Evolutionary conservation across 2,113 vertebrate species (phyloP), one percentile per base, ranked within the genome.

Genomic region (Calyptommatus sinebrachiatus): DNA sequence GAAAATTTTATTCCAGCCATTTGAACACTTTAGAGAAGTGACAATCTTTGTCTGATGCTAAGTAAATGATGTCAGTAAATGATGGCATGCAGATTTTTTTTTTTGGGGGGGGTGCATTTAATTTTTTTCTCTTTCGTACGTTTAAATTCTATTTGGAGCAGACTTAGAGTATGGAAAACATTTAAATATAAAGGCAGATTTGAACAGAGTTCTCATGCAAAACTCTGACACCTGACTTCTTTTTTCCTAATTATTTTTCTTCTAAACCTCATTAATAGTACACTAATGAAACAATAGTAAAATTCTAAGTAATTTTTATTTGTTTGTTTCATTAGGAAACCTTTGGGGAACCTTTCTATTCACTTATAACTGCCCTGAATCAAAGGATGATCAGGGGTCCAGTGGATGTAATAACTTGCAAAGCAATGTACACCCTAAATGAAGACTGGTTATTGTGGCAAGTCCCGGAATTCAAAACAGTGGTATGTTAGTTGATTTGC

Each of bases 381-480:
- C 97, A 99, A 91, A 97, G 97, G 90, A 98, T 96, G 63, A 95
- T 95, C 76, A 97, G 97, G 92, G 98, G 98, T 3, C 98, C 98
- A 0, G 97, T 99, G 45, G 98, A 99, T 0, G 95, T 95, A 0
- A 96, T 99, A 85, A 98, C 97, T 2, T 97, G 96, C 89, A 99
- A 97, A 89, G 97, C 98, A 5, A 92, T 99, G 45, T 97, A 99
- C 92, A 99, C 98, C 0, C 96, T 99, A 21, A 99, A 96, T 0
- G 98, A 99, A 89, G 97, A 99, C 94, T 99, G 97, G 97, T 94
- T 99, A 81, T 93, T 99, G 85, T 99, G 97, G 96, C 97, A 99
- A 93, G 96, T 97, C 26, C 96, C 95, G 1, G 96, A 97, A 79
- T 99, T 98, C 94, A 95, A 65, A 71, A 89, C 93, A 4, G 89